Percentiles rank a stretch among this genome's conserved stretches.
phyloP scores from a whole-genome alignment of 2,888 invertebrate species.

The Agapostemon virescens region DNA sequence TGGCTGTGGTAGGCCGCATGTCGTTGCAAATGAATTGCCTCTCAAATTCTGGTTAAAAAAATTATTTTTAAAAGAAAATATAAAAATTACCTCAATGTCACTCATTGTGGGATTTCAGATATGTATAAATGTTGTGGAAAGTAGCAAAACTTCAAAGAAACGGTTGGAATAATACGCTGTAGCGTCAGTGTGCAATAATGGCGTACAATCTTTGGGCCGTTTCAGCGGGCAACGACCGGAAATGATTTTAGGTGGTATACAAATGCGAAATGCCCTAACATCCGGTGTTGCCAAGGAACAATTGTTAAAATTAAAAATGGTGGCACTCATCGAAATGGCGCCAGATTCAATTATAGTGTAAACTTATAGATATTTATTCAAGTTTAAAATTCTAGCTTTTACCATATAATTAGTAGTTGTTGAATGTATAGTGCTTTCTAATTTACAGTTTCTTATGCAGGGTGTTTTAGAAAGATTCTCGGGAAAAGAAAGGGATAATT shows the following conservation, averaged over 20 bases:
- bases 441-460: background rate
- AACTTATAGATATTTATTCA: background rate
- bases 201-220: constrained; percentile 65
- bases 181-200: constrained; percentile 71
- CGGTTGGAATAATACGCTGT: constrained; percentile 45
- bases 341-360: constrained; percentile 31
- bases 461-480: too few relatives aligned
- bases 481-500: too few relatives aligned
- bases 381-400: background rate
- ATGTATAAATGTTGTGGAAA: constrained; percentile 21
- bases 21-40: constrained; percentile 22
- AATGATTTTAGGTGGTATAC: constrained; percentile 48
- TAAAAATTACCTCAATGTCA: constrained; percentile 73
- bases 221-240: constrained; percentile 63
- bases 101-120: constrained; percentile 67
- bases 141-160: constrained; percentile 15
- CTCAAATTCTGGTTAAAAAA: constrained; percentile 18
- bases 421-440: background rate
- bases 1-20: constrained; percentile 61
- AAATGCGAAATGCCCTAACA: constrained; percentile 65
- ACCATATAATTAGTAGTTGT: background rate
- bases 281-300: constrained; percentile 74
- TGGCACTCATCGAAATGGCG: constrained; percentile 18
- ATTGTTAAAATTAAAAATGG: constrained; percentile 51
- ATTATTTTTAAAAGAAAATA: background rate